Evolutionary conservation across 30 jellyfish, hydroid and myxozoan genomes (phyloP).

Genomic region (Turritopsis rubra): DNA sequence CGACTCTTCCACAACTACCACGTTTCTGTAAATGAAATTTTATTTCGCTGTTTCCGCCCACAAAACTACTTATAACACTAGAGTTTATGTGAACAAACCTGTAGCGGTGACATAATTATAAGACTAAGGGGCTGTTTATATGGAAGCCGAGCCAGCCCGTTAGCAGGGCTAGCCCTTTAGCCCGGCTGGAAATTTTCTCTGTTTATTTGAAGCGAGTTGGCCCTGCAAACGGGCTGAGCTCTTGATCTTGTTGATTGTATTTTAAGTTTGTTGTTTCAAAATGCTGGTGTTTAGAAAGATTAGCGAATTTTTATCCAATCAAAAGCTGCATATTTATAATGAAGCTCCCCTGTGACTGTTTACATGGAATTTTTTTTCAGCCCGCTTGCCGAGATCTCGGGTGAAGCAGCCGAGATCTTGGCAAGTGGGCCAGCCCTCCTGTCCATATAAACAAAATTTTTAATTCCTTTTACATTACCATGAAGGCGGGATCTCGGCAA

Average conservation of each 20-base stretch:
- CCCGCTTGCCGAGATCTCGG: constrained; percentile 16
- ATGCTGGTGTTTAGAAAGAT: background rate
- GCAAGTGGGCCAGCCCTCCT: constrained; percentile 16
- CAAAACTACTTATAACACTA: background rate
- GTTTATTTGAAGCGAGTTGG: background rate
- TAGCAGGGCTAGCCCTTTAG: background rate
- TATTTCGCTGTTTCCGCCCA: background rate
- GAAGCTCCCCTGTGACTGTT: background rate
- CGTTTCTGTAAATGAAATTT: background rate
- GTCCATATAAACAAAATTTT: constrained; percentile 6
- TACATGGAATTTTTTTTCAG: constrained; percentile 4
- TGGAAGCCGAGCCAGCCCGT: background rate
- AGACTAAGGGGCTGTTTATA: background rate
- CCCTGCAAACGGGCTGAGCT: background rate
- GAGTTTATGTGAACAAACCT: background rate
- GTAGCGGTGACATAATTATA: background rate
- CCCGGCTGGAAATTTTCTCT: background rate
- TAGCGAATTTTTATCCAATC: background rate
- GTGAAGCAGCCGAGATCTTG: constrained; percentile 6
- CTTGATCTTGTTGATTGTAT: too few species aligned
- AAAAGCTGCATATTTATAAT: background rate
- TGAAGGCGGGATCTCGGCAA: constrained; percentile 15
- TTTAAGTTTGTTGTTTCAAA: background rate
- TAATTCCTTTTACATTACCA: background rate
- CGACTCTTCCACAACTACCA: background rate